Percentiles rank a stretch among this genome's conserved stretches.
Conservation (phyloP, 2,888 invertebrate species). For the Protodeltote pygarga region DNA sequence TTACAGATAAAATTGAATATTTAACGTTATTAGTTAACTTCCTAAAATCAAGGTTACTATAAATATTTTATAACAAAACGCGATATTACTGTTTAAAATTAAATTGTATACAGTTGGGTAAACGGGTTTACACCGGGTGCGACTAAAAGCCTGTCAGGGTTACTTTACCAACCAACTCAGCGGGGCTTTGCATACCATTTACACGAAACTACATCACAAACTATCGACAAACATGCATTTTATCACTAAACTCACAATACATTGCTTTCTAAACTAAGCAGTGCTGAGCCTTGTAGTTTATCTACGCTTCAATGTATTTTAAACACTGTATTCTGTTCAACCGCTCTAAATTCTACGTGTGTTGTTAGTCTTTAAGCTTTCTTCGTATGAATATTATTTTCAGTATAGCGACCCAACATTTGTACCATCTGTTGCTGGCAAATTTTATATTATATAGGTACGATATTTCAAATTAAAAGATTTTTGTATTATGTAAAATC, state of each 20-base stretch:
- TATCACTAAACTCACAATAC: slow-evolving; percentile 16
- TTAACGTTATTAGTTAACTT: slow-evolving; percentile 12
- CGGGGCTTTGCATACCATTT: slow-evolving; percentile 42
- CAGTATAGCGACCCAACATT: slow-evolving; percentile 53
- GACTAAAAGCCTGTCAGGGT: slow-evolving; percentile 60
- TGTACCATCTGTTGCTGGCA: slow-evolving; percentile 52
- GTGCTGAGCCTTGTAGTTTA: not conserved
- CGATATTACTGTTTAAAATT: slow-evolving; percentile 38
- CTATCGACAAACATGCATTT: slow-evolving; percentile 31
- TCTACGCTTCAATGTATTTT: slow-evolving; percentile 26
- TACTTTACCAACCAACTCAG: slow-evolving; percentile 50
- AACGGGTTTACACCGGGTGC: slow-evolving; percentile 42
- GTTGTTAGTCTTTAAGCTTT: slow-evolving; percentile 48
- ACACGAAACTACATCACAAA: slow-evolving; percentile 37
- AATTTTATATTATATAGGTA: slow-evolving; percentile 36
- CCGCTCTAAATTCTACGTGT: slow-evolving; percentile 2
- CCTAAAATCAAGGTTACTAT: slow-evolving; percentile 27
- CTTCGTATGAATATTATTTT: slow-evolving; percentile 63
- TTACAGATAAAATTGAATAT: slow-evolving; percentile 15
- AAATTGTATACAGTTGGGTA: slow-evolving; percentile 29
- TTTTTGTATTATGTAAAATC: slow-evolving; percentile 5
- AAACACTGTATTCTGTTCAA: slow-evolving; percentile 13
- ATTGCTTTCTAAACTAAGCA: slow-evolving; percentile 22
- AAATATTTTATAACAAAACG: slow-evolving; percentile 37
- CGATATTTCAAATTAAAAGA: slow-evolving; percentile 37